Conservation (phyloP, 1,140 invertebrate species). For the Drosophila kanapiae region DNA sequence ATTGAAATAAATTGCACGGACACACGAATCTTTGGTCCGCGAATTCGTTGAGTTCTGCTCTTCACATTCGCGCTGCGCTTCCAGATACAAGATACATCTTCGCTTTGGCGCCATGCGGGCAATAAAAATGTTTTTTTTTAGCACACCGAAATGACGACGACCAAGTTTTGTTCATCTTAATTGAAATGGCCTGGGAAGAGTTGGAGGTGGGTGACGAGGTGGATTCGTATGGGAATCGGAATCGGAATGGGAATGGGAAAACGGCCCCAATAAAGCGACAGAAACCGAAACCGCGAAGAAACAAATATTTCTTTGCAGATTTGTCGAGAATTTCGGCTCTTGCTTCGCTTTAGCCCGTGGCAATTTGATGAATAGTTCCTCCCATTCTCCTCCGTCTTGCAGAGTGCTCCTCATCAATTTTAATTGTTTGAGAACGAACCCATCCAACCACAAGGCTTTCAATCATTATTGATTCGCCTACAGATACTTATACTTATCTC, state of each 20-base stretch:
- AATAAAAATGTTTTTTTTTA: slow-evolving; percentile 79
- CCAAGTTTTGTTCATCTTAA: slow-evolving; percentile 64
- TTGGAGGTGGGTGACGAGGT: slow-evolving; percentile 20
- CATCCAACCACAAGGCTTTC: slow-evolving; percentile 38
- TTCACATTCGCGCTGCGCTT: slow-evolving; percentile 42
- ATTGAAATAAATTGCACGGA: slow-evolving; percentile 68
- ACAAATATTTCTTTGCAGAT: slow-evolving; percentile 34
- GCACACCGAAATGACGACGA: slow-evolving; percentile 62
- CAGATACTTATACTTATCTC: slow-evolving; percentile 35
- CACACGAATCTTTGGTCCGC: slow-evolving; percentile 40
- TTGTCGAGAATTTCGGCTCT: slow-evolving; percentile 51
- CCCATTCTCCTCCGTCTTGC: slow-evolving; percentile 19
- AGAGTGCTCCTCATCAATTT: slow-evolving; percentile 58
- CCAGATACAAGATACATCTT: slow-evolving; percentile 52
- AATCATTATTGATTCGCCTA: slow-evolving; percentile 65
- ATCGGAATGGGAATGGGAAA: neutral
- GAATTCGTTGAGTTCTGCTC: slow-evolving; percentile 43
- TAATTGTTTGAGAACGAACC: slow-evolving; percentile 54
- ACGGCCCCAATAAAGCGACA: slow-evolving; percentile 32
- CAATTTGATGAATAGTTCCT: slow-evolving; percentile 47
- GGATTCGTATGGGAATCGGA: neutral
- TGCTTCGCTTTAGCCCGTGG: slow-evolving; percentile 25
- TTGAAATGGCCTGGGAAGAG: slow-evolving; percentile 51
- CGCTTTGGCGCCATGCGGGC: slow-evolving; percentile 66
- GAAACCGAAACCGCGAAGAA: slow-evolving; percentile 19